Conservation (phyloP, 1,140 invertebrate genomes). For the Oncopodura yosiiana region DNA sequence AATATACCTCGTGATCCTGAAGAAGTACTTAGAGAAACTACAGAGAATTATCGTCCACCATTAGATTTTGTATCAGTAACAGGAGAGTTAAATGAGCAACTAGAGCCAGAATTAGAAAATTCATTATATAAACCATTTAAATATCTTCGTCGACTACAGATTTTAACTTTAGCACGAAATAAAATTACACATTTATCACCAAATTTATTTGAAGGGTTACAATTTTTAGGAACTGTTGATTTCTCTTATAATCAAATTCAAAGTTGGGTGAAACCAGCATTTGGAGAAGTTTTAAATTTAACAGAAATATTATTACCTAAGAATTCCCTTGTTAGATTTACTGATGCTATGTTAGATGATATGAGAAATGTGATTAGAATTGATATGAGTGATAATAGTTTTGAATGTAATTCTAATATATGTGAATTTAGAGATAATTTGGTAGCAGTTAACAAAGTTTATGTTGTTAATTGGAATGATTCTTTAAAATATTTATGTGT, state of each 20-base stretch:
- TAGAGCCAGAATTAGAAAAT: no score
- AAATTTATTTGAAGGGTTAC: neutral
- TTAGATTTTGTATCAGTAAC: neutral
- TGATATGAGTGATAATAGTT: conserved; percentile 40
- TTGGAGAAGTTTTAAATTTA: conserved; percentile 40
- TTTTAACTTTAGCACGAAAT: conserved; percentile 2
- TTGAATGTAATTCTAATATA: conserved; percentile 46
- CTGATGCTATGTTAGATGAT: conserved; percentile 29
- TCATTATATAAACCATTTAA: conserved; percentile 22
- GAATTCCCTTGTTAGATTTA: conserved; percentile 44
- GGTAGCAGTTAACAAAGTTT: conserved; percentile 20
- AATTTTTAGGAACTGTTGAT: conserved; percentile 32
- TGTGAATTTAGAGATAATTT: conserved; percentile 44
- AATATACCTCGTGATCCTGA: no score
- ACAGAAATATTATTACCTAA: conserved; percentile 41
- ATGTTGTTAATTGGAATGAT: neutral
- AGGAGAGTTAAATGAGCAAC: no score
- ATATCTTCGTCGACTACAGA: neutral
- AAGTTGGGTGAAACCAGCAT: conserved; percentile 42
- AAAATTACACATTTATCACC: conserved; percentile 1
- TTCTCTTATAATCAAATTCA: conserved; percentile 44
- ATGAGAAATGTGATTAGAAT: neutral
- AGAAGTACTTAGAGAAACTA: neutral
- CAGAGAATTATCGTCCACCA: neutral
- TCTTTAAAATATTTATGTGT: neutral